Percentiles rank a stretch among this genome's conserved stretches.
phyloP scores from a whole-genome alignment of 2,113 vertebrate species.

The Stigmatopora argus region DNA sequence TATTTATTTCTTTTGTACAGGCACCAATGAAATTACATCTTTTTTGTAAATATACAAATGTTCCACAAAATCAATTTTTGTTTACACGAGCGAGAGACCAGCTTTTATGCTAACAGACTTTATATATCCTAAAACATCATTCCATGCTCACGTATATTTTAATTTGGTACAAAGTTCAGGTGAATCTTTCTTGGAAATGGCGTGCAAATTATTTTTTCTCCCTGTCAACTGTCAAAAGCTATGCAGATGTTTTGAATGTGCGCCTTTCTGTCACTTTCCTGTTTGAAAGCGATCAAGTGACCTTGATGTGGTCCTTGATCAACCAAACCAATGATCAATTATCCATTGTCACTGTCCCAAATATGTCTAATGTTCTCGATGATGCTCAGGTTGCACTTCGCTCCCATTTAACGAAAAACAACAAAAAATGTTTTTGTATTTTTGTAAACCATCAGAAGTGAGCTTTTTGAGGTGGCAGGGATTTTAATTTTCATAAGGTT shows the following conservation, averaged over 20 bases:
- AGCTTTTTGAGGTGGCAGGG: conserved; percentile 56
- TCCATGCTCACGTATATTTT: conserved; percentile 6
- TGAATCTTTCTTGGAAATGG: conserved; percentile 12
- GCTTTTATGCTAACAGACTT: conserved; percentile 10
- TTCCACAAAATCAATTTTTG: conserved; percentile 24
- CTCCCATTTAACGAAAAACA: conserved; percentile 12
- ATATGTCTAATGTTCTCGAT: conserved; percentile 21
- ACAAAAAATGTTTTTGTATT: background rate
- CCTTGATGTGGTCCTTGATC: conserved; percentile 20
- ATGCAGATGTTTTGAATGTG: conserved; percentile 74
- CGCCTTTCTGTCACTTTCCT: conserved; percentile 27
- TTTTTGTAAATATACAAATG: conserved; percentile 63
- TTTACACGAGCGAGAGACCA: conserved; percentile 42
- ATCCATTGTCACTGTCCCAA: conserved; percentile 5
- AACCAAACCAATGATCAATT: conserved; percentile 52
- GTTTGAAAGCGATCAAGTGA: conserved; percentile 19
- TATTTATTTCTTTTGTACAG: conserved; percentile 61
- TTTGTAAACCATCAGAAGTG: conserved; percentile 34
- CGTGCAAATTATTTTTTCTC: conserved; percentile 7
- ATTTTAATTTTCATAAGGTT: conserved; percentile 57
- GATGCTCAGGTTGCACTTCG: conserved; percentile 48
- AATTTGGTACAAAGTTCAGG: conserved; percentile 24
- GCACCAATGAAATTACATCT: conserved; percentile 42
- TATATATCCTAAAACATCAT: background rate
- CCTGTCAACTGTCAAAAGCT: conserved; percentile 51